Base-by-base conservation (phyloP, 2,113 vertebrate genomes). In the Chunga burmeisteri region DNA sequence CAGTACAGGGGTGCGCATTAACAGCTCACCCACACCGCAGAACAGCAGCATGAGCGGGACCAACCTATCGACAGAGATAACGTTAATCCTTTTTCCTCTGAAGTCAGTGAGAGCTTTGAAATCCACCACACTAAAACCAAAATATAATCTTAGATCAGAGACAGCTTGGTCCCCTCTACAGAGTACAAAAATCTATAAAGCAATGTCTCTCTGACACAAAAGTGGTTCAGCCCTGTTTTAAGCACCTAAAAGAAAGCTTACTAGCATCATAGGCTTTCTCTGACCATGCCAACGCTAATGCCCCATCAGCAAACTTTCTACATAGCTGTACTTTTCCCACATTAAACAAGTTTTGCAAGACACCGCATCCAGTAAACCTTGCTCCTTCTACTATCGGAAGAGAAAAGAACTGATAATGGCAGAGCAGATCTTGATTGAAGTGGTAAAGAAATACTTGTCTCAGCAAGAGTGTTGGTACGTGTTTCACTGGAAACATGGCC, bases 1-100 rank as follows among this genome's bases (percentile, higher is more conserved):
- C 40, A 58, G 36, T 16, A 56, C 6, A 44, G 9, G 2, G 61
- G 52, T 0, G 0, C 46, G 23, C n/a, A 7, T 5, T 7, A 38
- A 55, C n/a, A 88, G 63, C 21, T 86, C 75, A 66, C 50, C 55
- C 70, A 26, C 8, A 3, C 25, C 30, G 32, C 47, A 19, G 30
- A 87, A 78, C 9, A 59, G 38, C 49, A 74, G 68, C 40, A 23
- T 4, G 36, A 77, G 55, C 0, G 0, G 21, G 27, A 88, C 34
- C 38, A 87, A 15, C 11, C 21, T 44, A 36, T 5, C 23, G 3
- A 53, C 42, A 55, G n/a, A 85, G 38, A 34, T 16, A 18, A 18
- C 1, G 0, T 34, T 67, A 74, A 72, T 90, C 32, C 61, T 59
- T 23, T 29, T 72, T 44, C 53, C 44, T 88, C 53, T n/a, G 34